Evolutionary conservation across 1,140 invertebrate genomes (phyloP).

Genomic region (Coenobita brevimanus): DNA sequence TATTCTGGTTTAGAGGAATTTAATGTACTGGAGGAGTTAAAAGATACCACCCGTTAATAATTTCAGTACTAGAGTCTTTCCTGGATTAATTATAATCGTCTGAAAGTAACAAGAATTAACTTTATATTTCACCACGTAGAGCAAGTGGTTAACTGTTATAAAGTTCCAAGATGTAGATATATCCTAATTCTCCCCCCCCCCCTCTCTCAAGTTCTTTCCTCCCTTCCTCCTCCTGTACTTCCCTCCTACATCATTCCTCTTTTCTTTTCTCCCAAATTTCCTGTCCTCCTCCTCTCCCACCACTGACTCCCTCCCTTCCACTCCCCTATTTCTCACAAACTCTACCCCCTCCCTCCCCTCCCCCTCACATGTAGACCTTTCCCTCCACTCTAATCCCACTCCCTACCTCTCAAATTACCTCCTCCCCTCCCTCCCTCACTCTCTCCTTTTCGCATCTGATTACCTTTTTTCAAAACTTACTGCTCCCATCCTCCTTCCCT

Average conservation of each 20-base stretch:
- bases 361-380: not conserved
- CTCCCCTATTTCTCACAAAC: not conserved
- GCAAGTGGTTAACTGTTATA: too few relatives aligned
- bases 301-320: not conserved
- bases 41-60: too few relatives aligned
- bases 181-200: not conserved
- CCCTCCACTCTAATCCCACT: not conserved
- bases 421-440: not conserved
- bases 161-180: not conserved
- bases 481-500: not conserved
- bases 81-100: too few relatives aligned
- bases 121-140: too few relatives aligned
- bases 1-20: too few relatives aligned
- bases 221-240: not conserved
- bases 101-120: too few relatives aligned
- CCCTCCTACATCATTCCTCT: not conserved
- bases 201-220: not conserved
- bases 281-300: not conserved
- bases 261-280: not conserved
- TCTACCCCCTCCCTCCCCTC: not conserved
- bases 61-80: too few relatives aligned
- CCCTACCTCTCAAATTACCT: not conserved
- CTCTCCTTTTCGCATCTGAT: not conserved
- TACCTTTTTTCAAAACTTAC: not conserved
- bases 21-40: too few relatives aligned